These are phyloP conservation scores for Drosophila littoralis DNA, from an alignment of 1,140 invertebrate genomes.

Conservation along the genomic window DNA sequence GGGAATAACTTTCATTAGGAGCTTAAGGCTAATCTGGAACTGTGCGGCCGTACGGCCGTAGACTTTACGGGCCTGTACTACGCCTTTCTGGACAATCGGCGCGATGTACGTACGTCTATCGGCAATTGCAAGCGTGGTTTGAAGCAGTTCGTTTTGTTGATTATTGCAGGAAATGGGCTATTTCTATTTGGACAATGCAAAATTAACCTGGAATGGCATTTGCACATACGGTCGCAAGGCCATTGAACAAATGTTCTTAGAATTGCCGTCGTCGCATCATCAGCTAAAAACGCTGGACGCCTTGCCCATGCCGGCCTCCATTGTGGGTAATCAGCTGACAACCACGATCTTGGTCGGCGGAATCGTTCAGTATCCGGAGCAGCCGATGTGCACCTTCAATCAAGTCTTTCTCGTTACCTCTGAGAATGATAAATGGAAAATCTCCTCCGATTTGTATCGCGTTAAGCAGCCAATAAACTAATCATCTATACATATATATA, in stretches of 20 bases:
- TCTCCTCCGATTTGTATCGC: constrained; percentile 92
- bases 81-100: constrained; percentile 91
- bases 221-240: constrained; percentile 89
- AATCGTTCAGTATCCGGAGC: constrained; percentile 88
- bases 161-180: constrained; percentile 88
- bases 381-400: constrained; percentile 88
- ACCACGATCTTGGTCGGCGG: constrained; percentile 91
- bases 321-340: constrained; percentile 87
- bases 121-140: constrained; percentile 5
- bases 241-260: constrained; percentile 91
- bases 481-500: neutral
- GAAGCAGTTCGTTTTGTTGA: neutral
- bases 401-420: constrained; percentile 94
- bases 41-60: constrained; percentile 90
- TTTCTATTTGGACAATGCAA: constrained; percentile 91
- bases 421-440: constrained; percentile 94
- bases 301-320: constrained; percentile 90
- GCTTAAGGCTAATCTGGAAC: constrained; percentile 87
- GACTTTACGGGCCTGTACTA: constrained; percentile 94
- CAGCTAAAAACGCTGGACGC: constrained; percentile 90
- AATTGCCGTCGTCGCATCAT: constrained; percentile 90
- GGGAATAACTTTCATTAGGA: constrained; percentile 27
- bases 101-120: constrained; percentile 88
- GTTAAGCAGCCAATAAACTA: constrained; percentile 86
- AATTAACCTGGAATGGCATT: constrained; percentile 95